These are phyloP conservation scores for Corythornis vintsioides DNA, from an alignment of 2,113 vertebrate genomes.

Conservation along the genomic window DNA sequence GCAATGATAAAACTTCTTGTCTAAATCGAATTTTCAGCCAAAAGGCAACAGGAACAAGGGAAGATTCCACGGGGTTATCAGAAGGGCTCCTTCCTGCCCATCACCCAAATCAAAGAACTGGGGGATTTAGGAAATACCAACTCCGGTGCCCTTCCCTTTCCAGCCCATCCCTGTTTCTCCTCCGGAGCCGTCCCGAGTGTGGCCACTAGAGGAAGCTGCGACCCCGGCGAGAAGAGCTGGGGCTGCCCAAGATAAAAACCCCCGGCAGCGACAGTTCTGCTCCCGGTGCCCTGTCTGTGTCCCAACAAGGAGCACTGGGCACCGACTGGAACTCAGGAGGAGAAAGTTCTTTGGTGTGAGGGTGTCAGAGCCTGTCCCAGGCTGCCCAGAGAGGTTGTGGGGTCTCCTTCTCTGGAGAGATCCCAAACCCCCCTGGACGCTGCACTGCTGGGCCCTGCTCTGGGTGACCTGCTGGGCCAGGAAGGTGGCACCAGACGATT, in stretches of 20 bases:
- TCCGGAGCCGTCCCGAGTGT: background rate
- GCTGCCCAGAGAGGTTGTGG: too few species aligned
- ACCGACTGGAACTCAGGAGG: too few species aligned
- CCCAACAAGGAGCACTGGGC: too few species aligned
- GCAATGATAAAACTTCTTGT: rapidly evolving
- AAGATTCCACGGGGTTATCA: background rate
- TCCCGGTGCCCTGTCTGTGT: background rate
- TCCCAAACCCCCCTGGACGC: too few species aligned
- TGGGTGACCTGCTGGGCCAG: background rate
- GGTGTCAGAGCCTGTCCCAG: too few species aligned
- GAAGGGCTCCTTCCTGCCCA: background rate
- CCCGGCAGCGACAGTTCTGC: rapidly evolving
- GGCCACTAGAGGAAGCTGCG: slow-evolving; percentile 62
- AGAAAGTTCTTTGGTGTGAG: too few species aligned
- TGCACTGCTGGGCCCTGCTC: background rate
- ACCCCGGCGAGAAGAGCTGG: background rate
- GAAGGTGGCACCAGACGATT: too few species aligned
- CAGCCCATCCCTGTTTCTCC: background rate
- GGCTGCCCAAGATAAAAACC: background rate
- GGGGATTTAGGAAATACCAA: rapidly evolving
- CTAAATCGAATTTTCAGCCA: background rate
- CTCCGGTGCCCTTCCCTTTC: background rate
- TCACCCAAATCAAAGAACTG: background rate
- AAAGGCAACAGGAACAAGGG: background rate
- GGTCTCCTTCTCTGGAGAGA: too few species aligned